Percentiles rank a stretch among this genome's conserved stretches.
These are phyloP conservation scores for Thera britannica DNA, from an alignment of 2,888 invertebrate species.

Conservation along the genomic window DNA sequence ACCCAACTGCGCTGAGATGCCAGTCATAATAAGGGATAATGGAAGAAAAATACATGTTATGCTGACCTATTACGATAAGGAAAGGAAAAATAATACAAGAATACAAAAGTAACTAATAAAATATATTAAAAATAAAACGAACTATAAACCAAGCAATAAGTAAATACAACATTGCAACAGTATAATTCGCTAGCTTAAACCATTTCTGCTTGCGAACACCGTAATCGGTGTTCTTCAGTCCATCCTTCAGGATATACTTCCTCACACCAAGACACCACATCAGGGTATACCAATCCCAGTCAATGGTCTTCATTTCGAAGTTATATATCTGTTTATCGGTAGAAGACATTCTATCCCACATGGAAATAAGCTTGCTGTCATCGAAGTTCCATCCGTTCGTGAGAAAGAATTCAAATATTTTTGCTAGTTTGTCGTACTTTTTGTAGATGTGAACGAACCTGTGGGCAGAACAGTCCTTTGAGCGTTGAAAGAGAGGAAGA, in stretches of 20 bases:
- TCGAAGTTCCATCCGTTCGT: slow-evolving; percentile 46
- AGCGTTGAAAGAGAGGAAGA: too few species aligned
- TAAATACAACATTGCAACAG: slow-evolving; percentile 18
- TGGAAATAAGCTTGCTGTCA: slow-evolving; percentile 41
- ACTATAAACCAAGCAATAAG: not conserved
- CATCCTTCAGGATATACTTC: slow-evolving; percentile 46
- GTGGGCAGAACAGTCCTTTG: not conserved
- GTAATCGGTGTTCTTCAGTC: slow-evolving; percentile 33
- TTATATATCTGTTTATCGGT: slow-evolving; percentile 45
- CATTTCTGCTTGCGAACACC: slow-evolving; percentile 42
- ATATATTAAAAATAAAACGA: not conserved
- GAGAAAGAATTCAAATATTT: slow-evolving; percentile 31
- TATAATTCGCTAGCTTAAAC: slow-evolving; percentile 36
- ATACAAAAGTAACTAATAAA: not conserved
- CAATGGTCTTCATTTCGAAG: slow-evolving; percentile 40
- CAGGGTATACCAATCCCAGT: slow-evolving; percentile 39
- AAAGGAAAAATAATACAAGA: not conserved
- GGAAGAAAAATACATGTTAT: too few species aligned
- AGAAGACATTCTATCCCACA: slow-evolving; percentile 39
- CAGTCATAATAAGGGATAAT: too few species aligned
- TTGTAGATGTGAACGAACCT: slow-evolving; percentile 50
- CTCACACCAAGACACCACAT: slow-evolving; percentile 46
- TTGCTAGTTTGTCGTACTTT: slow-evolving; percentile 40
- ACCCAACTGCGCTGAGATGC: too few species aligned
- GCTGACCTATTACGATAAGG: too few species aligned